Evolutionary conservation across 2,797 vertebrate genomes (phyloP), one percentile per base, ranked within the genome.

Genomic region (Sebastes steindachneri): DNA sequence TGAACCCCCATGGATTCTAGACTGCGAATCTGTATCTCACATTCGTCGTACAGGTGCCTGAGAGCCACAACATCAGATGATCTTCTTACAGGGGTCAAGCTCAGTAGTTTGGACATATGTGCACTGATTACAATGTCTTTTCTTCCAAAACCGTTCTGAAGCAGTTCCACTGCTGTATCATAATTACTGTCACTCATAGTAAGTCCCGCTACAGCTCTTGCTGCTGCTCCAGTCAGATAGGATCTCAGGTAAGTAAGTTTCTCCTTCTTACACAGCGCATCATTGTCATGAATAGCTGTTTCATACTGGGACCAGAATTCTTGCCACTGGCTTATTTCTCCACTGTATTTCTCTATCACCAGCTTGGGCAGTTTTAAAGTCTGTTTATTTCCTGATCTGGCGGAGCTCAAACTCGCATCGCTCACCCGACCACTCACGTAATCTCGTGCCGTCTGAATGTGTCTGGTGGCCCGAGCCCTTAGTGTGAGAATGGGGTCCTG

Each of bases 291-390:
- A 78, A 88, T 81, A 66, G 80, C 51, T 7, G 57, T 80, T 51
- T 87, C 75, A 71, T 66, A 75, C 10, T 82, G 73, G 5, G 29
- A 71, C 73, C 76, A 86, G 9, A 83, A 80, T 72, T 84, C 76
- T 28, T 86, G 81, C 86, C 23, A 76, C 35, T 65, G 17, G 45
- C 75, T 79, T 33, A 83, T 28, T 53, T 80, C 74, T 66, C 76
- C 70, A 9, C 37, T 37, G 8, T 31, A 84, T 63, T 86, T 89
- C 3, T 74, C 60, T 29, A 76, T 87, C 7, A 35, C 14, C 15
- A 82, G 2, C 51, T 67, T 80, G 9, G 54, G 23, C 23, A 55
- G 23, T 55, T 55, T 25, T 25, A 55, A 11, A 55, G 54, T 68
- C 23, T 73, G 73, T 57, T 17, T 10, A 17, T 60, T 63, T 28